phyloP scores from a whole-genome alignment of 2,797 vertebrate genomes.

The Onychomys torridus region DNA sequence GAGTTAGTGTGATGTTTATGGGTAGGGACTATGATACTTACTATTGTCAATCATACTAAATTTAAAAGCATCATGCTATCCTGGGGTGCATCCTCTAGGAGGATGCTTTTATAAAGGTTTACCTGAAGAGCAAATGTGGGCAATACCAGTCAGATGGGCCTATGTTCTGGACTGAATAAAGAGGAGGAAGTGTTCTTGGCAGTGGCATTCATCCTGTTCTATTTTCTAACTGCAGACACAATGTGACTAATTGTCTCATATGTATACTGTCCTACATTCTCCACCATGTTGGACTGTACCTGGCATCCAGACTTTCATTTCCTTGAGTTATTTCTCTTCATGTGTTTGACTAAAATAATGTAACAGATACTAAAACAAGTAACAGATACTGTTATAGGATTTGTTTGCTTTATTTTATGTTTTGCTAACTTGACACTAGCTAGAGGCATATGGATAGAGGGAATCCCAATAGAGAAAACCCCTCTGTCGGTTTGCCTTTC shows the following conservation, averaged over 20 bases:
- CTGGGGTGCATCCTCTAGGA: no score
- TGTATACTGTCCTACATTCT: neutral
- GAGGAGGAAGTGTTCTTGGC: no score
- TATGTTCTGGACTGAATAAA: neutral
- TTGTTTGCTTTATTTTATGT: neutral
- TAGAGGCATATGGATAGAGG: neutral
- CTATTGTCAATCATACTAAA: neutral
- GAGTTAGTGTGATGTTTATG: neutral
- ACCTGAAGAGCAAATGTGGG: neutral
- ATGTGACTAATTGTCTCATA: neutral
- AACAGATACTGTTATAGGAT: neutral
- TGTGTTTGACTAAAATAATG: neutral
- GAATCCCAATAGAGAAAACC: neutral
- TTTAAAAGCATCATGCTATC: neutral
- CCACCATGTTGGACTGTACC: neutral
- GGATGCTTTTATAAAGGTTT: neutral
- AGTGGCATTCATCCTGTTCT: no score
- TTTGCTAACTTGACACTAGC: neutral
- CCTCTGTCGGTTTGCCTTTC: neutral
- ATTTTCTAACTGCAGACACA: neutral
- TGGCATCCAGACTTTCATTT: neutral
- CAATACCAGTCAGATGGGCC: no score
- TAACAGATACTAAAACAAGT: no score
- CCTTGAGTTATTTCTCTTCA: neutral
- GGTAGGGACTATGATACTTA: neutral